These are phyloP conservation scores for Sula dactylatra DNA, from an alignment of 2,113 vertebrate species.

Conservation along the genomic window DNA sequence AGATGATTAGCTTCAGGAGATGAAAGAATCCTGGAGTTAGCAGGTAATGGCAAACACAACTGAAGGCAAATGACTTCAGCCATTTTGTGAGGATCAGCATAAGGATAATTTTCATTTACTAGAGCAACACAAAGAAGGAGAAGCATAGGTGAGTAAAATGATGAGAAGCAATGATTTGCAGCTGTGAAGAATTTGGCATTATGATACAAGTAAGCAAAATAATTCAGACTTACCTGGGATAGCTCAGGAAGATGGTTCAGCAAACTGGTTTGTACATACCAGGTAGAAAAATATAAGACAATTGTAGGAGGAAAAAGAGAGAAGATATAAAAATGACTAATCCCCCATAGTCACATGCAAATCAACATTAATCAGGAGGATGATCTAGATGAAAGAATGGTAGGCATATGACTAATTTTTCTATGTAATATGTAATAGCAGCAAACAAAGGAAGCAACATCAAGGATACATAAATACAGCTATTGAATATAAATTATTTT, in stretches of 20 bases:
- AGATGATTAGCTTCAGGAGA: background rate
- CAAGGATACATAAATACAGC: background rate
- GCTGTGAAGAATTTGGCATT: background rate
- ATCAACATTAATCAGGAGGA: background rate
- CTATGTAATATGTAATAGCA: background rate
- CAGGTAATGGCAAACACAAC: background rate
- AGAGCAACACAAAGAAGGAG: background rate
- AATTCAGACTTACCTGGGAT: background rate
- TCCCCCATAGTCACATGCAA: background rate
- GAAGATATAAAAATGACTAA: background rate
- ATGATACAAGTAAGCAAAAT: background rate
- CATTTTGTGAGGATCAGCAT: background rate
- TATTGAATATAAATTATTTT: slow-evolving; percentile 24
- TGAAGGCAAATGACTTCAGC: background rate
- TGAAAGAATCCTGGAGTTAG: background rate
- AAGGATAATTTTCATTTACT: background rate
- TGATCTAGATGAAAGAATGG: background rate
- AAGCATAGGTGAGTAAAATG: background rate
- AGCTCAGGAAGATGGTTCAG: background rate
- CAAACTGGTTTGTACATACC: background rate
- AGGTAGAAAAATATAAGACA: background rate
- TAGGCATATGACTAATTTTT: background rate
- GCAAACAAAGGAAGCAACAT: background rate
- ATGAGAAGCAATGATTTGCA: background rate
- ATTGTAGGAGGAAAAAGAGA: background rate